Base-by-base conservation (phyloP, 2,888 invertebrate species). In the Rhamnusium bicolor region DNA sequence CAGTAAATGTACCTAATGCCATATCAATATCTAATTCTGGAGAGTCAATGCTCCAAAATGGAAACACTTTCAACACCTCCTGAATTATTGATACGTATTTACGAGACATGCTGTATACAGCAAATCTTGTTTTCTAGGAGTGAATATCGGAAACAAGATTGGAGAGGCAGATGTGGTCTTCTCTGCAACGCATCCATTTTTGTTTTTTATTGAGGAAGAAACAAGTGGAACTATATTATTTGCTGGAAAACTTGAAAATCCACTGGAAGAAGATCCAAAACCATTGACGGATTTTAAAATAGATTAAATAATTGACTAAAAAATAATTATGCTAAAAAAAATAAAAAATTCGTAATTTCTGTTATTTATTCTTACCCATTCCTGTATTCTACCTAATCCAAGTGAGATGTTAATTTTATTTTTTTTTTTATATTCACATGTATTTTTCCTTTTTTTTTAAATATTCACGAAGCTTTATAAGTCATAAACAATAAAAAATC, bases 191-290 rank as follows among this genome's bases (percentile, higher is more conserved):
- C 93, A 91, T 76, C 95, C 95, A 0, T 96, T 95, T 88, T 83
- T 95, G 65, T 95, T 95, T 88, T 93, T 93, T 86, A 93, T 96
- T 74, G 93, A 94, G 84, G 95, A 95, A 12, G 51, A 65, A 80
- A 93, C 88, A 0, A 93, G 92, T 0, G 92, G 92, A n/a, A 93
- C 93, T 46, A 90, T 95, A 60, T 87, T 95, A 19, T 95, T 94
- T 87, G 91, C 93, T 27, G 95, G 95, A 27, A 92, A 93, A 86
- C 91, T 95, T 1, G 89, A 90, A 19, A 91, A 94, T 85, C 95
- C 95, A 0, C 82, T 77, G 88, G 89, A 74, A 84, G 81, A 74
- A 56, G 79, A 76, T 8, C 29, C 75, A 6, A 21, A 78, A 2
- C 79, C 80, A 6, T 63, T 84, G 40, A 79, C 82, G 14, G 69